These are phyloP conservation scores for Synanthedon formicaeformis DNA, from an alignment of 2,888 invertebrate species.

Conservation along the genomic window DNA sequence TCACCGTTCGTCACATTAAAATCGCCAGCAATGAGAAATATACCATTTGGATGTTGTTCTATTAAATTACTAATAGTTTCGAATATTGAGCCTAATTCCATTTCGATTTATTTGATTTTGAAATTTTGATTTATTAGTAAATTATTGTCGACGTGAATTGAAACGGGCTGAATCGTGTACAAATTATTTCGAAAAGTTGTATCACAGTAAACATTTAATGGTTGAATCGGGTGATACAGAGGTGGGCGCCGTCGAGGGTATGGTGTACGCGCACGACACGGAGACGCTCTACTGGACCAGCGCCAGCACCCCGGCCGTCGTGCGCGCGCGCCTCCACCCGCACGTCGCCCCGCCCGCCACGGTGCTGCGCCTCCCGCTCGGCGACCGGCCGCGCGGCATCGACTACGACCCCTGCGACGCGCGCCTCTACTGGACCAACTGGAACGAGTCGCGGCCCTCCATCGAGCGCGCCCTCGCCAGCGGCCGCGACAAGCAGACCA, in stretches of 20 bases:
- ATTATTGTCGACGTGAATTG: no score
- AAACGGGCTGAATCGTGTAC: no score
- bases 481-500: constrained; percentile 76
- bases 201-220: neutral
- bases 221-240: constrained; percentile 39
- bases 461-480: constrained; percentile 82
- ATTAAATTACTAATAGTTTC: no score
- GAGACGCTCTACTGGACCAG: constrained; percentile 88
- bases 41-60: no score
- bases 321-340: constrained; percentile 16
- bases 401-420: constrained; percentile 85
- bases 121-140: no score
- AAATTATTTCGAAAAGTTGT: no score
- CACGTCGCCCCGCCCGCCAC: constrained; percentile 20
- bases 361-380: constrained; percentile 74
- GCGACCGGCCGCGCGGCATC: constrained; percentile 87
- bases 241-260: constrained; percentile 88
- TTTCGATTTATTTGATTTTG: no score
- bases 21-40: no score
- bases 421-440: constrained; percentile 91
- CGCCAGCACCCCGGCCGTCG: constrained; percentile 75
- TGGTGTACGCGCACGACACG: constrained; percentile 79
- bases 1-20: no score
- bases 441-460: constrained; percentile 83
- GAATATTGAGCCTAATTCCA: no score